Evolutionary conservation across 2,888 invertebrate species (phyloP).

Genomic region (Copidosoma aretas): DNA sequence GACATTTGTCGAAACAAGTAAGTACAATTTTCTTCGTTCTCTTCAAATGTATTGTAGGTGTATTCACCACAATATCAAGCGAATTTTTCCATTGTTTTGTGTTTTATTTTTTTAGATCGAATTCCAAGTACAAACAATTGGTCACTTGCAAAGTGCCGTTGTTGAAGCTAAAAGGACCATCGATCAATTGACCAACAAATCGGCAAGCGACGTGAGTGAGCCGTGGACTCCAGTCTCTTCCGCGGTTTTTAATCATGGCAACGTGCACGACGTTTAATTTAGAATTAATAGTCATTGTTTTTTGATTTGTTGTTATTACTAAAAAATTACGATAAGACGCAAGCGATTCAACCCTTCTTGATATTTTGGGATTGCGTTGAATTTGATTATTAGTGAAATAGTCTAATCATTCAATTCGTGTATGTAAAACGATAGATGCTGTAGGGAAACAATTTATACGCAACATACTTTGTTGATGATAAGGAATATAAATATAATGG

Average conservation of each 20-base stretch:
- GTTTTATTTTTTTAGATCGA: slow-evolving; percentile 49
- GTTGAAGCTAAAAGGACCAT: slow-evolving; percentile 57
- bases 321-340: slow-evolving; percentile 11
- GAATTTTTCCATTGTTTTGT: slow-evolving; percentile 5
- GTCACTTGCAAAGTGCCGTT: slow-evolving; percentile 56
- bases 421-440: slow-evolving; percentile 14
- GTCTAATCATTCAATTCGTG: slow-evolving; percentile 20
- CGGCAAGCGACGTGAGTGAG: slow-evolving; percentile 58
- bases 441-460: neutral
- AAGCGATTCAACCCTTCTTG: slow-evolving; percentile 5
- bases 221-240: slow-evolving; percentile 55
- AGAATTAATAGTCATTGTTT: slow-evolving; percentile 27
- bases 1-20: slow-evolving; percentile 54
- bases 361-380: slow-evolving; percentile 12
- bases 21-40: slow-evolving; percentile 25
- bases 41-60: neutral
- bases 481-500: neutral
- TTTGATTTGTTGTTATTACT: slow-evolving; percentile 18
- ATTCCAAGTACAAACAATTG: slow-evolving; percentile 58
- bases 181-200: slow-evolving; percentile 56
- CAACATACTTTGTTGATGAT: slow-evolving; percentile 13
- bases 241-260: slow-evolving; percentile 55
- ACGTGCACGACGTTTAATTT: slow-evolving; percentile 60
- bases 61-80: neutral
- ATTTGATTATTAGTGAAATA: slow-evolving; percentile 4